phyloP scores from a whole-genome alignment of 2,888 invertebrate genomes.

The Gymnoscelis rufifasciata region DNA sequence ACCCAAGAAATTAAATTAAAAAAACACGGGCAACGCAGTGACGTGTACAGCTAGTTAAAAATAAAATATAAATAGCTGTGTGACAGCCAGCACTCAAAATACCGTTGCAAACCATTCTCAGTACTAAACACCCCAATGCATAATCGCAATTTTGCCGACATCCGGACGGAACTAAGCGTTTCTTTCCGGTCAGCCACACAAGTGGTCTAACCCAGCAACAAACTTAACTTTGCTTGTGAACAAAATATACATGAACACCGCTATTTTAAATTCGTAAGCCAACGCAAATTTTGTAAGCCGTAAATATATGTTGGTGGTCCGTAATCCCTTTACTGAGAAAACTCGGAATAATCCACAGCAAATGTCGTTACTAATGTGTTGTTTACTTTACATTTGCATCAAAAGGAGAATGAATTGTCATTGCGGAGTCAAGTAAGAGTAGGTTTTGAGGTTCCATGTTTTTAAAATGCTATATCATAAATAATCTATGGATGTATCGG shows the following conservation, averaged over 20 bases:
- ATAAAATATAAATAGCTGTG: no score
- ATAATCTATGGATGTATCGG: no score
- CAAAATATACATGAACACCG: neutral
- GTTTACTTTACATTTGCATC: constrained; percentile 64
- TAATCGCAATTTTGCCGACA: constrained; percentile 28
- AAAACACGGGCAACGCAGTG: no score
- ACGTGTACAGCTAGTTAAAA: no score
- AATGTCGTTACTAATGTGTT: constrained; percentile 61
- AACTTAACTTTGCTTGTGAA: neutral
- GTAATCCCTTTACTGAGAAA: constrained; percentile 62
- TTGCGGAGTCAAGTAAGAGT: constrained; percentile 4
- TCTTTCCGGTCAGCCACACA: constrained; percentile 56
- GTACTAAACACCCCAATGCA: constrained; percentile 20
- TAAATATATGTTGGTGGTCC: constrained; percentile 5
- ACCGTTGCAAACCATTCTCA: constrained; percentile 8
- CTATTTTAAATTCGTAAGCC: neutral
- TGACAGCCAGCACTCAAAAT: neutral
- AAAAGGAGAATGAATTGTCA: constrained; percentile 42
- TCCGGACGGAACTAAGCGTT: constrained; percentile 54
- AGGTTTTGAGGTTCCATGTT: neutral
- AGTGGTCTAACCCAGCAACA: constrained; percentile 36
- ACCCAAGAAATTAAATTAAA: no score
- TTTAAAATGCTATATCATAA: no score
- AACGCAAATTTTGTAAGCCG: neutral
- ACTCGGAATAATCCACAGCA: constrained; percentile 50